Base-by-base conservation (phyloP, 1,140 invertebrate genomes). In the Tetragnatha versicolor region DNA sequence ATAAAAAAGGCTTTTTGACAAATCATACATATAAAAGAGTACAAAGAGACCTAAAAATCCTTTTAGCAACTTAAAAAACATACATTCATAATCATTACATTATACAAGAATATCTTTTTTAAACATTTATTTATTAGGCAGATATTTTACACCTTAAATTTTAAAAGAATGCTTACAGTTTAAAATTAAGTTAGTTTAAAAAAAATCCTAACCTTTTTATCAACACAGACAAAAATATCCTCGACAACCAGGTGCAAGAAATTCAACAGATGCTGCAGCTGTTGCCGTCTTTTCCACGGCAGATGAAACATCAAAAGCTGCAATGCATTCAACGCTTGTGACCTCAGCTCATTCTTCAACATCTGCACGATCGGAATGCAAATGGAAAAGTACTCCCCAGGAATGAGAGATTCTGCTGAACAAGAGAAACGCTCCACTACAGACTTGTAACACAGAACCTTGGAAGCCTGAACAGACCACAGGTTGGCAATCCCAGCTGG, bases 401-500 rank as follows among this genome's bases (percentile, higher is more conserved):
- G 65, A 45, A 79, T 69, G 9, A 79, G 49, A 37, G 76, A 68
- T 58, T 69, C 76, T 6, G 65, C 53, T 7, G 65, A 60, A 4
- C 51, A 60, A 42, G 63, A 68, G 31, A 58, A 79, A n/a, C 65
- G 27, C 22, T 79, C 76, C 2, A 69, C 63, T 22, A 79, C 76
- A 69, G 76, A 45, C 60, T 60, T 55, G 45, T 79, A 79, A n/a
- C 76, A 79, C 17, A 79, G 53, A 22, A 79, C 53, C 49, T 79
- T 79, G 42, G 63, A 79, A 27, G 65, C 76, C n/a, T 79, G 76
- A 5, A 79, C 29, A n/a, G 76, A 79, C 76, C 76, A 79, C 17
- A 79, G n/a, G 12, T 42, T 39, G 17, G 49, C 35, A 53, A 79
- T 45, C 6, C 76, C 76, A 12, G 51, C 29, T 27, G 76, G 76